Conservation (phyloP, 2,113 vertebrate genomes). For the Carassius carassius region DNA sequence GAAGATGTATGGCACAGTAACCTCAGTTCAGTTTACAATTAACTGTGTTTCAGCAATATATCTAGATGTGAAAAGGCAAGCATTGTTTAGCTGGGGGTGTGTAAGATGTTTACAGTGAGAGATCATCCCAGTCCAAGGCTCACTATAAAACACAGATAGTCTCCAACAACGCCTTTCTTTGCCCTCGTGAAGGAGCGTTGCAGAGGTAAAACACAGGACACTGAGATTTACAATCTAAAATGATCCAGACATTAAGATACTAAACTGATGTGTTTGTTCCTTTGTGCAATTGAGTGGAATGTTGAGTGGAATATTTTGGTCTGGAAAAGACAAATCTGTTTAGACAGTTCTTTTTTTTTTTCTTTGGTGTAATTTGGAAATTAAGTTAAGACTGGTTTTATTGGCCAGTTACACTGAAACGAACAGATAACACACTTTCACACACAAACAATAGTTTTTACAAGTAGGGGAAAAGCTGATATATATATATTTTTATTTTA, state of each 20-base stretch:
- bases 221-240: conserved; percentile 1
- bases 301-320: neutral
- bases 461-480: neutral
- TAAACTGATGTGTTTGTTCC: neutral
- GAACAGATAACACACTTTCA: neutral
- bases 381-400: neutral
- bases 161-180: neutral
- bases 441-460: neutral
- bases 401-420: neutral
- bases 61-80: conserved; percentile 4
- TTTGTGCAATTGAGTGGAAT: neutral
- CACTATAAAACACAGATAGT: neutral
- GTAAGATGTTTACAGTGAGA: conserved; percentile 13
- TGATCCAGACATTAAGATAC: neutral
- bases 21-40: too few relatives aligned
- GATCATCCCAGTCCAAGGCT: conserved; percentile 7
- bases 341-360: neutral
- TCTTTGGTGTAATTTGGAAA: too few relatives aligned
- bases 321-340: neutral
- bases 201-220: conserved; percentile 6
- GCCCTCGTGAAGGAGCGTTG: neutral
- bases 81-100: neutral
- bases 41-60: neutral
- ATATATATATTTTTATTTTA: neutral
- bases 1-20: too few relatives aligned